Conservation (phyloP, 2,797 vertebrate species). For the Furcifer pardalis region DNA sequence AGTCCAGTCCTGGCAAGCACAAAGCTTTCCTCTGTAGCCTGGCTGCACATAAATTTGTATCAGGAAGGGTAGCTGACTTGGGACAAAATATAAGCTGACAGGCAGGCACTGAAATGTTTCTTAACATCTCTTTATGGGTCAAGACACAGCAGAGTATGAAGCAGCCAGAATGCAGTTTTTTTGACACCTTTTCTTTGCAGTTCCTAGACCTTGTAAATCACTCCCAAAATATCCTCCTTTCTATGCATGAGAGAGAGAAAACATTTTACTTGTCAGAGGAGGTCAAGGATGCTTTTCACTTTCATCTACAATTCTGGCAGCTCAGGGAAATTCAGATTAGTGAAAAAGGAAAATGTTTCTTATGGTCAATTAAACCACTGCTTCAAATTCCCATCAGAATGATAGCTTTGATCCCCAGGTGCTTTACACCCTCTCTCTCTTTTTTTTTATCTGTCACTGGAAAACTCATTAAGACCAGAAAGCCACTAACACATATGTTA, state of each 20-base stretch:
- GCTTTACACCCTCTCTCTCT: neutral
- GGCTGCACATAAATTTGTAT: conserved; percentile 49
- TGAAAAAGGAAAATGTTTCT: conserved; percentile 53
- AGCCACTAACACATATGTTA: conserved; percentile 41
- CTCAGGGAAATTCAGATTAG: conserved; percentile 55
- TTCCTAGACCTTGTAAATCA: conserved; percentile 52
- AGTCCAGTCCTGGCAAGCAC: neutral
- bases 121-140: conserved; percentile 49
- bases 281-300: conserved; percentile 58
- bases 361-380: conserved; percentile 57
- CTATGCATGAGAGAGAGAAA: conserved; percentile 31
- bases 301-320: conserved; percentile 55
- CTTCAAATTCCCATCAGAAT: conserved; percentile 53
- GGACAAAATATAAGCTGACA: conserved; percentile 54
- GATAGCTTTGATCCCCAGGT: conserved; percentile 55
- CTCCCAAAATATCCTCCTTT: conserved; percentile 25
- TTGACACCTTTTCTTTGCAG: conserved; percentile 49
- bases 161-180: conserved; percentile 33
- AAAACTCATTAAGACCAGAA: conserved; percentile 52
- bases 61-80: conserved; percentile 53
- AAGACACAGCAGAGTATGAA: conserved; percentile 47
- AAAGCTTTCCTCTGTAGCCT: neutral
- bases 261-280: conserved; percentile 57
- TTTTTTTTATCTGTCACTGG: conserved; percentile 47
- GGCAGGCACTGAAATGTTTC: conserved; percentile 59